Evolutionary conservation across 2,113 vertebrate species (phyloP).

Genomic region (Crypturellus undulatus): DNA sequence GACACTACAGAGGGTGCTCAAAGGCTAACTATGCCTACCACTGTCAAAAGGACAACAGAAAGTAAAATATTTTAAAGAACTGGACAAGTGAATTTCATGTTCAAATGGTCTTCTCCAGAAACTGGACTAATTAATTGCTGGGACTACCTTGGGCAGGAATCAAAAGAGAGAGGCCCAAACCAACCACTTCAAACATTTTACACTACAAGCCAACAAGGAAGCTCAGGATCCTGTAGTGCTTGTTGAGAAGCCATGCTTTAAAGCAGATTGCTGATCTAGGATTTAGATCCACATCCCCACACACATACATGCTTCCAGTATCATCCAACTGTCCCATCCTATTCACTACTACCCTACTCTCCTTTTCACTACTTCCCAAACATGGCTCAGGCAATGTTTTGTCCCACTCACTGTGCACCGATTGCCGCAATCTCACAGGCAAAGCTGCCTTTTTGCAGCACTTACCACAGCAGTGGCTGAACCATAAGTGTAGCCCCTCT

Average conservation of each 20-base stretch:
- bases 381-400: neutral
- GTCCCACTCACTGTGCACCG: no score
- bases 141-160: neutral
- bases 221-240: neutral
- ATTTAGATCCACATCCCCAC: neutral
- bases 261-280: neutral
- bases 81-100: neutral
- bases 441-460: neutral
- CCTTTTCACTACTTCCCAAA: neutral
- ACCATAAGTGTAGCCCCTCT: accelerated
- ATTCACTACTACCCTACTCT: neutral
- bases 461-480: neutral
- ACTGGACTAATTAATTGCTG: neutral
- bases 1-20: neutral
- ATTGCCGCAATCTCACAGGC: no score
- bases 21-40: neutral
- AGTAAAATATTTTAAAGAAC: neutral
- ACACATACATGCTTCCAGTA: neutral
- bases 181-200: neutral
- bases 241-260: neutral
- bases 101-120: neutral
- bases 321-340: neutral
- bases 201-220: neutral
- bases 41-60: neutral
- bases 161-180: neutral